Conservation (phyloP, 2,888 invertebrate genomes). For the Tenthredo distinguenda region DNA sequence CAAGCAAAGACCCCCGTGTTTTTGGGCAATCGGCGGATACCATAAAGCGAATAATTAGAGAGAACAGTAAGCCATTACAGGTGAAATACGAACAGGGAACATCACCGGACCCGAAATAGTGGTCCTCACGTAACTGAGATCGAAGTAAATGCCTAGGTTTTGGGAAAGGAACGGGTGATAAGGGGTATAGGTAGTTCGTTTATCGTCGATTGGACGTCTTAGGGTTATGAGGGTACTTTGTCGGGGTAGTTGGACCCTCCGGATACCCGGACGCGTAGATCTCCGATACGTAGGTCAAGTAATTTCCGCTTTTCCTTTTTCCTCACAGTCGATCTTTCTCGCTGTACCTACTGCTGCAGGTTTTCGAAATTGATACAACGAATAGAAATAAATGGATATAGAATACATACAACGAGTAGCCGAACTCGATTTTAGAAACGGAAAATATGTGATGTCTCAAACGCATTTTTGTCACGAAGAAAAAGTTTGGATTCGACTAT, state of each 20-base stretch:
- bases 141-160: conserved; percentile 8
- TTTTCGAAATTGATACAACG: background rate
- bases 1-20: background rate
- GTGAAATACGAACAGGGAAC: background rate
- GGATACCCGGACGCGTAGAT: background rate
- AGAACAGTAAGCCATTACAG: background rate
- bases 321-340: background rate
- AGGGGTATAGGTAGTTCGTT: conserved; percentile 44
- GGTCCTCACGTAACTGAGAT: conserved; percentile 11
- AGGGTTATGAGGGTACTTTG: conserved; percentile 19
- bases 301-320: conserved; percentile 11
- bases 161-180: conserved; percentile 22
- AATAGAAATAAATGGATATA: background rate
- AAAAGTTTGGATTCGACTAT: too few relatives aligned
- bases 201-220: conserved; percentile 39
- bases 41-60: background rate
- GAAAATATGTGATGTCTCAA: background rate
- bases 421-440: background rate
- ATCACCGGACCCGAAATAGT: background rate
- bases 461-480: background rate
- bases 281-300: conserved; percentile 29
- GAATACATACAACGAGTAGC: background rate
- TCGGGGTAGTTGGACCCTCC: conserved; percentile 28
- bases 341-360: background rate
- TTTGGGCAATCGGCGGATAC: background rate